Evolutionary conservation across 2,113 vertebrate species (phyloP).

Genomic region (Labeo rohita): DNA sequence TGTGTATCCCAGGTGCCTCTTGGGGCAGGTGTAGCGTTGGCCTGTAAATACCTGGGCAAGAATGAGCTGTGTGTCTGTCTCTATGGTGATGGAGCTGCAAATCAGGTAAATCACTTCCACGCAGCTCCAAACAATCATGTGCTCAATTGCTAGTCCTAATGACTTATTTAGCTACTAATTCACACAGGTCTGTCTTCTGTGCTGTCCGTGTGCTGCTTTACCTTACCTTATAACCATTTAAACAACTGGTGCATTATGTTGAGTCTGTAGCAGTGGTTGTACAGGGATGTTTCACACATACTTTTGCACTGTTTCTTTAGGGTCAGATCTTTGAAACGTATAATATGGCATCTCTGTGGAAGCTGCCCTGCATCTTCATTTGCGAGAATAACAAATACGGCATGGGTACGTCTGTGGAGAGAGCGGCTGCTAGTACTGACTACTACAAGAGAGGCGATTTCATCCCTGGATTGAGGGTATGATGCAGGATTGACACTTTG

Average conservation of each 20-base stretch:
- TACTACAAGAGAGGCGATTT: conserved; percentile 90
- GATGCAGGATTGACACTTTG: conserved; percentile 28
- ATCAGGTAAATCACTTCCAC: conserved; percentile 79
- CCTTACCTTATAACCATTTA: not conserved
- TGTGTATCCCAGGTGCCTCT: conserved; percentile 83
- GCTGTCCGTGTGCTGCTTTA: not conserved
- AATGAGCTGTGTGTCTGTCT: conserved; percentile 86
- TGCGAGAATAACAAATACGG: conserved; percentile 95
- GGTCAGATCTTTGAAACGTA: conserved; percentile 84
- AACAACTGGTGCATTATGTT: not conserved
- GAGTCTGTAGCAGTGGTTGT: not conserved
- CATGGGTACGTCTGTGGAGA: conserved; percentile 89
- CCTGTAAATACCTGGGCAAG: conserved; percentile 89
- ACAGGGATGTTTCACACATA: not conserved
- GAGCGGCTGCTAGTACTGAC: conserved; percentile 89
- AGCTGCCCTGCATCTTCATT: conserved; percentile 90
- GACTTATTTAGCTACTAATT: not conserved
- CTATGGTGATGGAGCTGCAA: conserved; percentile 96
- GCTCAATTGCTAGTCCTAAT: not conserved
- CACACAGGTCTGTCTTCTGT: not conserved
- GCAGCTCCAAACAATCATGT: not conserved
- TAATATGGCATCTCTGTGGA: conserved; percentile 96
- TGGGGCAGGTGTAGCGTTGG: conserved; percentile 90
- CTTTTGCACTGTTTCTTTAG: conserved; percentile 21
- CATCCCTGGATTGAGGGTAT: conserved; percentile 88